Evolutionary conservation across 2,888 invertebrate species (phyloP).

Genomic region (Sepiola atlantica): DNA sequence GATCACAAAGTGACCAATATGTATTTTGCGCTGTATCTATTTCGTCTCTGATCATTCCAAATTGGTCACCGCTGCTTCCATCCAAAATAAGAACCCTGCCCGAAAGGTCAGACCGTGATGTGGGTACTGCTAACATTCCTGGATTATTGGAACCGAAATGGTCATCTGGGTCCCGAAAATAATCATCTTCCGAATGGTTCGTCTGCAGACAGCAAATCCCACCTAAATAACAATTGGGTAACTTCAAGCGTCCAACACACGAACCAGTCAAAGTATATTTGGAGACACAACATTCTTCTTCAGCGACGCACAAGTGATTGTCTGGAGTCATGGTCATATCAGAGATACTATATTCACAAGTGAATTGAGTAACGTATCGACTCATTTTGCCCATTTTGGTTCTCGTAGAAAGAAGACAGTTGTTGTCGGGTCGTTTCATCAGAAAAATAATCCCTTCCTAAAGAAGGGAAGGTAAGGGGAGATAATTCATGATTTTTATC

Average conservation of each 20-base stretch:
- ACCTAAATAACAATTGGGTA: constrained; percentile 35
- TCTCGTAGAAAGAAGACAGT: background rate
- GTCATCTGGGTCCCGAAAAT: background rate
- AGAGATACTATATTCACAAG: constrained; percentile 32
- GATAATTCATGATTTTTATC: background rate
- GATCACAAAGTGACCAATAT: constrained; percentile 41
- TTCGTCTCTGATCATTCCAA: constrained; percentile 33
- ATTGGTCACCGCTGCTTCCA: constrained; percentile 32
- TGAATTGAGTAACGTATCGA: constrained; percentile 8
- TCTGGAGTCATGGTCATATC: constrained; percentile 40
- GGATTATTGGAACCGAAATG: background rate
- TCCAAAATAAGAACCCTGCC: constrained; percentile 39
- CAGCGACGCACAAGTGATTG: constrained; percentile 33
- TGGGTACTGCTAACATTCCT: constrained; percentile 34
- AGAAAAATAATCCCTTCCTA: background rate
- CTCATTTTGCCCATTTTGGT: background rate
- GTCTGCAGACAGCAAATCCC: constrained; percentile 38
- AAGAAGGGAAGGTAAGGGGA: background rate
- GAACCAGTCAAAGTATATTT: constrained; percentile 11
- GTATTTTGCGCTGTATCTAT: constrained; percentile 37
- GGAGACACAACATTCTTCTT: constrained; percentile 41
- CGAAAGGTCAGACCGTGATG: background rate
- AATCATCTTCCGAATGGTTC: background rate
- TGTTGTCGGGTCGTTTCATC: background rate
- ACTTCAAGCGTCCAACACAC: constrained; percentile 16